Percentiles rank a stretch among this genome's conserved stretches.
Evolutionary conservation across 2,888 invertebrate species (phyloP).

Genomic region (Aethes cnicana): DNA sequence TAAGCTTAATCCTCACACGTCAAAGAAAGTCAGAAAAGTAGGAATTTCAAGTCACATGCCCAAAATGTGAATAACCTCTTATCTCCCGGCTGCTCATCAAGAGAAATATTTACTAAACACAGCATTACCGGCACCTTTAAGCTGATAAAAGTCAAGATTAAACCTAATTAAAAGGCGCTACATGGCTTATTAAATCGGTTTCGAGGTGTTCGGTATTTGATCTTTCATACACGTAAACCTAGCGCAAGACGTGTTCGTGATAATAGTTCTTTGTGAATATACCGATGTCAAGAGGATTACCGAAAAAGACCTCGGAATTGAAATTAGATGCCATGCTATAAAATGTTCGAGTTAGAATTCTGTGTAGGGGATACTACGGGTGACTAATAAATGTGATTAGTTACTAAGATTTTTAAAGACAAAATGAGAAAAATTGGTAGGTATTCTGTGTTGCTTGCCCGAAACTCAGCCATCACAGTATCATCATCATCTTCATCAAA

Average conservation of each 20-base stretch:
- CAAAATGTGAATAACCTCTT: conserved; percentile 55
- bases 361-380: too few relatives aligned
- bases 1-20: conserved; percentile 53
- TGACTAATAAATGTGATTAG: too few relatives aligned
- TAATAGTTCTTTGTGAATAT: not conserved
- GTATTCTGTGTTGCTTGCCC: too few relatives aligned
- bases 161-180: conserved; percentile 67
- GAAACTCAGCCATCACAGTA: too few relatives aligned
- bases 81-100: conserved; percentile 62
- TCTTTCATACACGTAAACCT: conserved; percentile 14
- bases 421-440: too few relatives aligned
- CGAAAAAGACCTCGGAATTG: too few relatives aligned
- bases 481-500: too few relatives aligned
- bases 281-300: too few relatives aligned
- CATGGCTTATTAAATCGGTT: conserved; percentile 54
- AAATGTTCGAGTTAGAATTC: too few relatives aligned
- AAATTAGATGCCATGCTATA: too few relatives aligned
- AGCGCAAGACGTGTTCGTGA: not conserved
- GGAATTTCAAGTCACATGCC: conserved; percentile 46
- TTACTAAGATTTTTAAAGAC: too few relatives aligned
- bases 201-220: conserved; percentile 24
- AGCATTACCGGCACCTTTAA: conserved; percentile 56
- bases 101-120: conserved; percentile 75
- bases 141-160: conserved; percentile 67
- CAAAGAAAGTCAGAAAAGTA: conserved; percentile 30